Conservation (phyloP, 1,140 invertebrate species). For the Melitaea cinxia region DNA sequence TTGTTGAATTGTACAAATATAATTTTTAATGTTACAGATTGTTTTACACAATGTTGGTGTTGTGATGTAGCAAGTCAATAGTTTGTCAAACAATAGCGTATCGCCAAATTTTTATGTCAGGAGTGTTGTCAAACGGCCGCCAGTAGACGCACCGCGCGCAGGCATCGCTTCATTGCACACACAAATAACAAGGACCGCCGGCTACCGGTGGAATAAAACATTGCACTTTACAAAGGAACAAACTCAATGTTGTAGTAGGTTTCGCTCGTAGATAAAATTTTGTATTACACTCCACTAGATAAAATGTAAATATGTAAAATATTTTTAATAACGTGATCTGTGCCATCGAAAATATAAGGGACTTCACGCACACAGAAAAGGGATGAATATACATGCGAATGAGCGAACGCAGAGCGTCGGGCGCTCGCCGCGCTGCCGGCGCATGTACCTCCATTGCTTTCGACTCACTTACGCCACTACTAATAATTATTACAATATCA, state of each 20-base stretch:
- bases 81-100: neutral
- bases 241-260: conserved; percentile 81
- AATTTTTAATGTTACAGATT: neutral
- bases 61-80: neutral
- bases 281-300: conserved; percentile 80
- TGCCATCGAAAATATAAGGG: conserved; percentile 79
- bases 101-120: conserved; percentile 34
- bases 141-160: conserved; percentile 57
- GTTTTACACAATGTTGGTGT: neutral
- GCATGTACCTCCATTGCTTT: conserved; percentile 63
- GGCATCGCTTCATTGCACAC: conserved; percentile 68
- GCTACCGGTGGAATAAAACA: conserved; percentile 79
- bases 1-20: too few species aligned
- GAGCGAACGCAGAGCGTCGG: conserved; percentile 37
- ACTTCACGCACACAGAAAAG: conserved; percentile 76
- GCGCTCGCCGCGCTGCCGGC: conserved; percentile 42
- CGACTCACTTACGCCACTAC: conserved; percentile 77
- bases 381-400: conserved; percentile 58
- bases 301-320: conserved; percentile 82
- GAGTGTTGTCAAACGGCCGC: conserved; percentile 42
- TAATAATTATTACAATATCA: conserved; percentile 81
- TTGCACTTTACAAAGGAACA: conserved; percentile 76
- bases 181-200: conserved; percentile 78
- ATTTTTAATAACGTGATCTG: conserved; percentile 79
- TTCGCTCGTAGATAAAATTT: conserved; percentile 79